phyloP scores from a whole-genome alignment of 2,797 vertebrate genomes.

The Octomys mimax region DNA sequence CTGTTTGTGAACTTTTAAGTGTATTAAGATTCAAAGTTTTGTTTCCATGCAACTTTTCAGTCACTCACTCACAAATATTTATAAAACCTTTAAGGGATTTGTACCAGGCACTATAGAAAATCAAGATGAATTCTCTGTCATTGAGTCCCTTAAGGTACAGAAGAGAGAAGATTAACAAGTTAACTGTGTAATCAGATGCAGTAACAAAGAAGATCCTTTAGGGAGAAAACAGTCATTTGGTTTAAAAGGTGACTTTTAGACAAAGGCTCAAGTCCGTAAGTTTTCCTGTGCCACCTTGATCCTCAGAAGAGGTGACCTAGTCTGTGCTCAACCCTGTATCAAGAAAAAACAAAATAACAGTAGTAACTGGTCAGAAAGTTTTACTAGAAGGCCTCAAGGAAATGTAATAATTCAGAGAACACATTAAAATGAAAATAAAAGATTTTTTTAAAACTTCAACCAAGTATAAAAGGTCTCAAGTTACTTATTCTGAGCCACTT shows the following conservation, averaged over 20 bases:
- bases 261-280: not conserved
- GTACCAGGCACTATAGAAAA: not conserved
- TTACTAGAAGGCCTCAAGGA: not conserved
- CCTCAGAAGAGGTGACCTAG: not conserved
- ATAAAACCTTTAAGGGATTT: not conserved
- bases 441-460: too few relatives aligned
- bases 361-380: conserved; percentile 5
- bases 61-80: not conserved
- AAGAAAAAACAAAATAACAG: not conserved
- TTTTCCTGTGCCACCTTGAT: not conserved
- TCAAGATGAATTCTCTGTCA: not conserved
- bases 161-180: conserved; percentile 8
- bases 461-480: not conserved
- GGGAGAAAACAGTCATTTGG: not conserved
- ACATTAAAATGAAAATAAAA: conserved; percentile 8
- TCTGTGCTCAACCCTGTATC: not conserved
- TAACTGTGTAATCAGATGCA: not conserved
- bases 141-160: not conserved
- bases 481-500: not conserved
- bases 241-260: not conserved
- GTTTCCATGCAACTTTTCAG: not conserved
- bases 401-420: not conserved
- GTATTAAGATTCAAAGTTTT: not conserved
- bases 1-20: not conserved
- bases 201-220: not conserved